Evolutionary conservation across 2,113 vertebrate species (phyloP), one percentile per base, ranked within the genome.

Genomic region (Rhombomys opimus): DNA sequence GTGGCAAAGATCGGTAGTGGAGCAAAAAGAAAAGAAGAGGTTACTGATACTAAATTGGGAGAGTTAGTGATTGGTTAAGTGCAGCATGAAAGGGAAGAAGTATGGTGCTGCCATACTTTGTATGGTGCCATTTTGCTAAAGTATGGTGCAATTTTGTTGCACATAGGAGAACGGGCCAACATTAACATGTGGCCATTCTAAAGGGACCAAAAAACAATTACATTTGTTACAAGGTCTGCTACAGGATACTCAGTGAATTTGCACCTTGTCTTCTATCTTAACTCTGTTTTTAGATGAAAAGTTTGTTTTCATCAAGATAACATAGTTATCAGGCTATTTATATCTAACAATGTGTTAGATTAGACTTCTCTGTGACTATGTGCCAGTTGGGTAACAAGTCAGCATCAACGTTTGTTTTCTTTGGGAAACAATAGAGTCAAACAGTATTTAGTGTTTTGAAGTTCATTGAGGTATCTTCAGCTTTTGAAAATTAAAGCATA

Each of bases 361-460:
- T 91, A 63, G 54, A 23, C 6, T 89, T 94, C 80, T 50, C 70
- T 91, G 5, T 86, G 72, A 93, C 52, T 67, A n/a, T 61, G 35
- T 38, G 54, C 61, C 20, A 46, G 2, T 52, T 75, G 54, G 76
- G 57, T 72, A 86, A 76, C n/a, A 70, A 72, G 25, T 89, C 11
- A 86, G 35, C 1, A 65, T 67, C 65, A 87, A 30, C 82, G 6
- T 67, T 46, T 67, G 32, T 86, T 59, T 41, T 7, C 76, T 52
- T 59, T 61, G 41, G 88, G 77, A 93, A 93, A 92, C 67, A 63
- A 27, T 78, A 15, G 54, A 86, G 32, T 82, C 38, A 77, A 92
- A 23, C 52, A 57, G 11, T 57, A 0, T 38, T 50, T 18, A 38
- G 25, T n/a, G 17, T 81, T 87, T 88, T 57, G 1, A 78, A 77